Evolutionary conservation across 1,140 invertebrate genomes (phyloP), one percentile per base, ranked within the genome.

Genomic region (Macrotrachela quadricornifera): DNA sequence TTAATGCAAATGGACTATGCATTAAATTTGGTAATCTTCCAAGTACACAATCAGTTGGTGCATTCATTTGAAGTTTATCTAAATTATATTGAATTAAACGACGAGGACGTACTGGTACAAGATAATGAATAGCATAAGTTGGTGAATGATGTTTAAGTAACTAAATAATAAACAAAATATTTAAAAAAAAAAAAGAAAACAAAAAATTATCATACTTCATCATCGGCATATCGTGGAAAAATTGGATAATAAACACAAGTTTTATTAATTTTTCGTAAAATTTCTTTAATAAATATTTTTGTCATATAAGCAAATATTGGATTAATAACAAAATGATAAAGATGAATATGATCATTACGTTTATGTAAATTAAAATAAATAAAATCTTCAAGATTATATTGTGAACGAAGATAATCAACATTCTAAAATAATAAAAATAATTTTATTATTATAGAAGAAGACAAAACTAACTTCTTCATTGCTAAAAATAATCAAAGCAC

Each of bases 291-390:
- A n/a, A 51, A 56, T 11, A 36, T 47, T 56, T 73, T 74, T 0
- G 71, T 65, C 54, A 76, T 69, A 36, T 69, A 67, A 38, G 71
- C 67, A 57, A 79, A 76, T n/a, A 75, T 71, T 13, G 78, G 77
- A 48, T 73, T 71, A 6, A 77, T 50, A 21, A 71, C 64, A 57
- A 75, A 71, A 56, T 76, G 73, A 50, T 73, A 60, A 0, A 77
- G 59, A 44, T 69, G 63, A 6, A 60, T 72, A 58, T 76, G 73
- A 14, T 68, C 68, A n/a, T 67, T 61, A 36, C 61, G 52, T 43
- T 57, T 54, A 55, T 74, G 69, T 55, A 70, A 30, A 56, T 66
- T 64, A 57, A 63, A 65, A 57, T 73, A 69, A 39, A 73, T 68
- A 54, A 73, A 72, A 59, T 74, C 66, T 49, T 76, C 73, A 41